Conservation (phyloP, 2,797 vertebrate species). For the Salmo trutta region DNA sequence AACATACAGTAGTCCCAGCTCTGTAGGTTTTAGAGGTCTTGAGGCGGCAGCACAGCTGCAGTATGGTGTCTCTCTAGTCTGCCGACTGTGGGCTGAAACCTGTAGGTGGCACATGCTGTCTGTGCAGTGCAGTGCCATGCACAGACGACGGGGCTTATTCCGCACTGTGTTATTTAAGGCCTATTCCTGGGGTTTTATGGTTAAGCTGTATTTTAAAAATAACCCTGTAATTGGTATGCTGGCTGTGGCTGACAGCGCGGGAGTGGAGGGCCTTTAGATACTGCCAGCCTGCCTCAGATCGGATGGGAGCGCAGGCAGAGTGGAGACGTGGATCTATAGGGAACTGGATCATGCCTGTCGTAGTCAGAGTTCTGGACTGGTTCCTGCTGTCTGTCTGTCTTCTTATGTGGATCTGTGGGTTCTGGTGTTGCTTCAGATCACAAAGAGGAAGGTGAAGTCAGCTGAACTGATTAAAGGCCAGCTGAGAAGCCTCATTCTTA, state of each 20-base stretch:
- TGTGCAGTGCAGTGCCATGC: slow-evolving; percentile 27
- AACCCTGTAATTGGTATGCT: slow-evolving; percentile 65
- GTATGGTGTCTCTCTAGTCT: slow-evolving; percentile 44
- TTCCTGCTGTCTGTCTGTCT: neutral
- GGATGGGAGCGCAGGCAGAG: neutral
- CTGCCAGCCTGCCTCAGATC: neutral
- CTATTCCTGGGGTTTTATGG: slow-evolving; percentile 63
- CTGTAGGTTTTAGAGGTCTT: neutral
- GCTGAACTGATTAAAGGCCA: neutral
- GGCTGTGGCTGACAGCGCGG: slow-evolving; percentile 38
- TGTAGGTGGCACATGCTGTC: slow-evolving; percentile 24
- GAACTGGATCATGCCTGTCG: neutral
- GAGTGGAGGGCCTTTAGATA: neutral
- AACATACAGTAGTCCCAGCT: neutral
- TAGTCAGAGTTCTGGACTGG: neutral
- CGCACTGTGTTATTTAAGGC: slow-evolving; percentile 70
- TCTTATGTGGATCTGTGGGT: neutral
- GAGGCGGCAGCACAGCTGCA: slow-evolving; percentile 21
- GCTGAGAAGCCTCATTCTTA: too few species aligned
- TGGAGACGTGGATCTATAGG: neutral
- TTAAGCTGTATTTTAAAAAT: slow-evolving; percentile 66
- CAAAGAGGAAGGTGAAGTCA: neutral
- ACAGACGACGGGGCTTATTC: slow-evolving; percentile 27
- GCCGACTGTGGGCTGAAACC: slow-evolving; percentile 1
- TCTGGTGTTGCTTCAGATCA: neutral